Base-by-base conservation (phyloP, 2,113 vertebrate genomes). In the Carlito syrichta region DNA sequence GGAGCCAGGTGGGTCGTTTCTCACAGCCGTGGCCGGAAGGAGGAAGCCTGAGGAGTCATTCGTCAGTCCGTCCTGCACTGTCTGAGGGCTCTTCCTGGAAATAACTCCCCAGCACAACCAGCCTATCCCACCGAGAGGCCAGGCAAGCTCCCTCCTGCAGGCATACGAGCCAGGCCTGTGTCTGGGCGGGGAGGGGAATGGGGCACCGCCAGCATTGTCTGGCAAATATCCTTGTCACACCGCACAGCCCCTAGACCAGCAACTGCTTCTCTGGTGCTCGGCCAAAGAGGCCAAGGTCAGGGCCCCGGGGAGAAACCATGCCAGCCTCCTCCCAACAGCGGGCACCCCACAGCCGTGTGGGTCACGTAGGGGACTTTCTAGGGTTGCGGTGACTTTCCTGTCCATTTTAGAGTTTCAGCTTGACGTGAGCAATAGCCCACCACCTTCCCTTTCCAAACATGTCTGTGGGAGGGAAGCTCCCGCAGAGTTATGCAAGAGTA, bases 191-290 rank as follows among this genome's bases (percentile, higher is more conserved):
- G 43, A 8, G 3, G 40, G 38, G 22, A 5, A 63, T 22, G 23
- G 23, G 20, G 38, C 69, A 43, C 69, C 25, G 30, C 10, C 22
- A 73, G 69, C 23, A 73, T 40, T 22, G 23, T 20, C 69, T 1
- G 6, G 40, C 6, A 0, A 23, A 45, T 73, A 5, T 45, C 12
- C 7, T 5, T 25, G 12, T 45, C 71, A 73, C 40, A 74, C 40
- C 27, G 25, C 40, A 74, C 5, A 7, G 25, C 40, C 71, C 71
- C 6, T 1, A 2, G 68, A 38, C 40, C 1, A 0, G 25, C 25
- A 45, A 45, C 6, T 27, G 16, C 25, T 74, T 74, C 23, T 8
- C 71, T 74, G 38, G 11, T 43, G 38, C 11, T 43, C 25, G 10
- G 71, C 40, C 40, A 3, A 74, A 73, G 62, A 32, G 62, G 30